Base-by-base conservation (phyloP, 2,888 invertebrate species). In the Eristalinus sepulchralis region DNA sequence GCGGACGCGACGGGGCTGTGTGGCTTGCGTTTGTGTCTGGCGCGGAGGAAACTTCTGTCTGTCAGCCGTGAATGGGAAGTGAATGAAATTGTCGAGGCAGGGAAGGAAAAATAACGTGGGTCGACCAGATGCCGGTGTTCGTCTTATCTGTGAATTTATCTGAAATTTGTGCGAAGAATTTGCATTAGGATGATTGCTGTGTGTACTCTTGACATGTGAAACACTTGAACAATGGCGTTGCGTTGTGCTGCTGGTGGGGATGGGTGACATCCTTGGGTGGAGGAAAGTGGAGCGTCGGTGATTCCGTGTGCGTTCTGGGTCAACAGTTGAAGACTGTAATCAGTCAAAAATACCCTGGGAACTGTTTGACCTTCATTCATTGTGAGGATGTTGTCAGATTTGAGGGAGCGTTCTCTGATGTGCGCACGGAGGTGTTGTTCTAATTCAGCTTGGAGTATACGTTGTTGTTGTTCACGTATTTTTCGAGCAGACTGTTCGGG, bases 141-240 rank as follows among this genome's bases (percentile, higher is more conserved):
- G 47, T 64, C 67, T 76, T 80, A 84, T 80, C 84, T 76, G 67
- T 24, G 57, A 84, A 84, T 81, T 62, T 68, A 84, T 84, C 76
- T 71, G 76, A 76, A 36, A 68, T 47, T 68, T 72, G 76, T 77
- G 76, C 62, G 62, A 76, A 62, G 68, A 47, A 47, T 34, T 11
- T 76, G 75, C 55, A 75, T 68, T 66, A n/a, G 36, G 47, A 55
- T 53, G 53, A 66, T 72, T 68, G 2, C 20, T 31, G 62, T 83
- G 57, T 11, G 39, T 57, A 47, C 39, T 57, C 27, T 63, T 59
- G 13, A 64, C 53, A 20, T 60, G 76, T 84, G 84, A 55, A 71
- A 71, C 71, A 62, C 67, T 64, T 68, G 5, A 0, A 60, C 59
- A 82, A 76, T 63, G 27, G n/a, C 11, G 64, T 53, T 2, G 27